Conservation (phyloP, 2,797 vertebrate species). For the Pteronotus mesoamericanus region DNA sequence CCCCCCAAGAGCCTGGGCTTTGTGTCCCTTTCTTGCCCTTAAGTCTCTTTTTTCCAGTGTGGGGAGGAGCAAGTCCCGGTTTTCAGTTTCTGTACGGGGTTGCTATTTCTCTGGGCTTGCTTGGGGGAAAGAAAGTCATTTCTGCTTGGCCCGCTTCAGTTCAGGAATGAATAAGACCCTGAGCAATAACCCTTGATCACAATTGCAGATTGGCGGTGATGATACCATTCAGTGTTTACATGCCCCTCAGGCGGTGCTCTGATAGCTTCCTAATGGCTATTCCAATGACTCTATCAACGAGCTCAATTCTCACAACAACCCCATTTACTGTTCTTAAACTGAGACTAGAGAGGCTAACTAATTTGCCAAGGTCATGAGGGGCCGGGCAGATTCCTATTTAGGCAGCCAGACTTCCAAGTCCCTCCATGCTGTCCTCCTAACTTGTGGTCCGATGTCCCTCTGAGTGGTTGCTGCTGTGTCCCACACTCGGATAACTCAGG, state of each 20-base stretch:
- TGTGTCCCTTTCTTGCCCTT: neutral
- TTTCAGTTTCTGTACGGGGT: neutral
- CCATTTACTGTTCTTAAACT: slow-evolving; percentile 9
- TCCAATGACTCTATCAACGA: neutral
- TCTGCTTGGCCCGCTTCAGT: neutral
- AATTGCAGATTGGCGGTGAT: neutral
- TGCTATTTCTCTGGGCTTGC: neutral
- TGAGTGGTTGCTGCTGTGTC: neutral
- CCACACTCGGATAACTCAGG: neutral
- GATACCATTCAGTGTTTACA: neutral
- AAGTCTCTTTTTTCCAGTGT: neutral
- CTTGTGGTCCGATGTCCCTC: neutral
- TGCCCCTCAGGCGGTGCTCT: neutral
- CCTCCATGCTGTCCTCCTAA: neutral
- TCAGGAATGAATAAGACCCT: neutral
- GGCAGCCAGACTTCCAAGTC: neutral
- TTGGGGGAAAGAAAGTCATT: neutral
- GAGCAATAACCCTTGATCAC: neutral
- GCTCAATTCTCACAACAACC: neutral
- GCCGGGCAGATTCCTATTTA: neutral
- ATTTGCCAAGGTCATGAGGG: slow-evolving; percentile 4
- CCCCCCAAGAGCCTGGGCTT: neutral
- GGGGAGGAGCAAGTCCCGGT: neutral
- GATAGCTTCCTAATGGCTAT: neutral
- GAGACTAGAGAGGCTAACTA: slow-evolving; percentile 18